Evolutionary conservation across 2,797 vertebrate genomes (phyloP).

Genomic region (Rhinogobio ventralis): DNA sequence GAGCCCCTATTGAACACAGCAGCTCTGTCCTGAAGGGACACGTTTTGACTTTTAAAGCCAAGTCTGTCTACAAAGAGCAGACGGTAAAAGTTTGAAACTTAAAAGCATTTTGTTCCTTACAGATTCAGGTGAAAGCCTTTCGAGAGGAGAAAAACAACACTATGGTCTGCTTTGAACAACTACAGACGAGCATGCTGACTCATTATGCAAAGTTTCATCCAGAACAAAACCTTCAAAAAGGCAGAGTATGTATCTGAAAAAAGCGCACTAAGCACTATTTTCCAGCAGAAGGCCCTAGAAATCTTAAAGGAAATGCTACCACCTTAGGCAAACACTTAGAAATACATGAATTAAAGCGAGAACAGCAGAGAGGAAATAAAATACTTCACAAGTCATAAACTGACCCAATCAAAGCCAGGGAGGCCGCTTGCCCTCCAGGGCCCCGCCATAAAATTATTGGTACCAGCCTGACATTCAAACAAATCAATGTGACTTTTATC

Average conservation of each 20-base stretch:
- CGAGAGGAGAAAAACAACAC: constrained; percentile 41
- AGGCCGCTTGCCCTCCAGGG: constrained; percentile 7
- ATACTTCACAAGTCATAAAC: constrained; percentile 54
- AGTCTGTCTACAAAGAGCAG: constrained; percentile 40
- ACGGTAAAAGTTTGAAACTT: constrained; percentile 41
- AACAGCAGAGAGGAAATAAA: constrained; percentile 39
- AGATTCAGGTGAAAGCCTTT: constrained; percentile 49
- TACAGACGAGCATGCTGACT: constrained; percentile 35
- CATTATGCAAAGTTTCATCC: constrained; percentile 44
- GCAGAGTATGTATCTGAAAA: background rate
- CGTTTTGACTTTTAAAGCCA: constrained; percentile 57
- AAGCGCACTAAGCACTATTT: background rate
- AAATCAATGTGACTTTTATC: constrained; percentile 69
- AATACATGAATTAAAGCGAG: constrained; percentile 46
- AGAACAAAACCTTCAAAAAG: constrained; percentile 45
- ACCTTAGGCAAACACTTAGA: constrained; percentile 52
- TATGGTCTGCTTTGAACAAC: constrained; percentile 32
- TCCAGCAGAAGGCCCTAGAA: background rate
- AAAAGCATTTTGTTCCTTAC: constrained; percentile 44
- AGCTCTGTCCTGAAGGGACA: constrained; percentile 59
- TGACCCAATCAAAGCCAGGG: constrained; percentile 41
- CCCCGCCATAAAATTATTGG: constrained; percentile 53
- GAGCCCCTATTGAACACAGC: constrained; percentile 64
- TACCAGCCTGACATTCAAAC: constrained; percentile 71
- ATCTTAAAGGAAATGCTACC: constrained; percentile 45